Evolutionary conservation across 2,797 vertebrate genomes (phyloP), one percentile per base, ranked within the genome.

Genomic region (Gymnothorax reevesii): DNA sequence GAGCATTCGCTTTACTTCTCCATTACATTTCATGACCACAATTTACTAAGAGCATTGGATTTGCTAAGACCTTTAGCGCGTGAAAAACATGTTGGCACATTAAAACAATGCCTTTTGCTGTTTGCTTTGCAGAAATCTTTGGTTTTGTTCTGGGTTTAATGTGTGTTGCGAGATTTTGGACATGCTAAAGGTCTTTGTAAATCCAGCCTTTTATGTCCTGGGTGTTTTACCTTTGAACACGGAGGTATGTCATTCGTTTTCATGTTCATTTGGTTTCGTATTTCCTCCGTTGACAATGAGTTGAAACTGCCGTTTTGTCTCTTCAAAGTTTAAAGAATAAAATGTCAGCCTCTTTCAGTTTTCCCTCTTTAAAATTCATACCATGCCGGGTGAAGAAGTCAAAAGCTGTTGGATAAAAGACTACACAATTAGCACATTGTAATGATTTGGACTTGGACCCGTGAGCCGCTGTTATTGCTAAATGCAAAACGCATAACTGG

Each of bases 381-480:
- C 52, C 22, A 55, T 49, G 20, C 20, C 3, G 52, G 52, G 77
- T 2, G 8, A 22, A 55, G 77, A 54, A 80, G 49, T 80, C 52
- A 69, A 69, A 69, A 25, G 17, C 77, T 54, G 49, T 54, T 8
- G 15, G 55, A 80, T 80, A 80, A 22, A 54, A 5, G 49, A 80
- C 6, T 54, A 77, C 7, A 42, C 3, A 77, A 54, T 52, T 42
- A 77, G 20, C 10, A 54, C 12, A 54, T 33, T 42, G 73, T 13
- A 52, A 77, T 77, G 15, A 77, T 77, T 77, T 77, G 42, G 13
- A 77, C 73, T 77, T 49, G 73, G 27, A 20, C 73, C 49, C 73
- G 52, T 15, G 12, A 27, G 69, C 27, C 69, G 3, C 22, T 25
- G n/a, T 69, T 52, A 52, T 77, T 77, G 73, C 73, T 49, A 77